Conservation (phyloP, 1,140 invertebrate genomes). For the Papilio polytes region DNA sequence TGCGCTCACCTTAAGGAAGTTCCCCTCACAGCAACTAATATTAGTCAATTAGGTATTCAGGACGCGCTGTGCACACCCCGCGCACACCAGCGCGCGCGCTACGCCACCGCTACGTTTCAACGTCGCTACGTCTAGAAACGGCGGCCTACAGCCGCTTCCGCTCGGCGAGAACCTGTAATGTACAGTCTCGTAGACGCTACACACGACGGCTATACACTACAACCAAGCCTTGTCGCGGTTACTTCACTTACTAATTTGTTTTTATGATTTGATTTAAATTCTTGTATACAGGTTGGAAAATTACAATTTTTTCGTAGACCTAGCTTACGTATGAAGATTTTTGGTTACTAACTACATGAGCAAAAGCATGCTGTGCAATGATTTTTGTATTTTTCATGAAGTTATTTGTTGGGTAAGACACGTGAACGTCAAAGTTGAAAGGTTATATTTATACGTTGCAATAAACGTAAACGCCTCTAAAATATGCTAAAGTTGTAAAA, state of each 20-base stretch:
- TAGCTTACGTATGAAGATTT: not conserved
- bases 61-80: slow-evolving; percentile 68
- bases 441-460: not conserved
- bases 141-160: slow-evolving; percentile 48
- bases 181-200: slow-evolving; percentile 34
- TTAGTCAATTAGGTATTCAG: slow-evolving; percentile 83
- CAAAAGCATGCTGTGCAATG: not conserved
- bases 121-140: slow-evolving; percentile 57
- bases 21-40: slow-evolving; percentile 77
- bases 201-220: slow-evolving; percentile 3
- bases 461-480: slow-evolving; percentile 16
- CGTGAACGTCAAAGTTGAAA: not conserved
- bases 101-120: not conserved
- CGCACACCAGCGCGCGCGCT: slow-evolving; percentile 36
- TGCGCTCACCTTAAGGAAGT: slow-evolving; percentile 75
- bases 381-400: not conserved
- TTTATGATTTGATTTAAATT: not conserved
- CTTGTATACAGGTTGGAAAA: no score
- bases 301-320: no score
- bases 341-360: not conserved
- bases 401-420: not conserved
- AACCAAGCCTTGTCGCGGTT: not conserved
- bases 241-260: not conserved
- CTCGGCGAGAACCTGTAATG: slow-evolving; percentile 35
- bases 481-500: slow-evolving; percentile 12